Evolutionary conservation across 2,888 invertebrate species (phyloP).

Genomic region (Miltochrista miniata): DNA sequence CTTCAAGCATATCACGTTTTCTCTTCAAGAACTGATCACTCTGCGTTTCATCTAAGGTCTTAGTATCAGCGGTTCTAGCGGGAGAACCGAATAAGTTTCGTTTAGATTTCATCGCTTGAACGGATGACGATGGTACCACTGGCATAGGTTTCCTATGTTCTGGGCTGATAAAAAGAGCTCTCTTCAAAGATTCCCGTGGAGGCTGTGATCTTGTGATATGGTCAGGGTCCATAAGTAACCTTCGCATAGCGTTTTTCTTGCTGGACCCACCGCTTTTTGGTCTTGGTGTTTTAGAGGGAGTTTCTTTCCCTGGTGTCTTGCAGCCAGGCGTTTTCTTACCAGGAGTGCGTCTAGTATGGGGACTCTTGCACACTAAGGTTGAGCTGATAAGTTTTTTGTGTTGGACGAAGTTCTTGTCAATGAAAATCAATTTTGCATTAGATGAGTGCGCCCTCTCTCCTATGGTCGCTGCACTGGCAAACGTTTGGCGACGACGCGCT

Average conservation of each 20-base stretch:
- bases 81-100: constrained; percentile 87
- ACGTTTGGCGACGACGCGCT: constrained; percentile 89
- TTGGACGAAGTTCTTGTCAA: constrained; percentile 85
- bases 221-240: constrained; percentile 71
- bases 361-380: too few species aligned
- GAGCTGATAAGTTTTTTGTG: constrained; percentile 76
- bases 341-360: constrained; percentile 77
- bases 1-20: too few species aligned
- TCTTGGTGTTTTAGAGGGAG: constrained; percentile 82
- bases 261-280: constrained; percentile 85
- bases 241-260: constrained; percentile 82
- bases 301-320: constrained; percentile 79
- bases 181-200: too few species aligned
- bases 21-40: too few species aligned
- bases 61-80: constrained; percentile 60
- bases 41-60: constrained; percentile 69
- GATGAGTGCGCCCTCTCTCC: too few species aligned
- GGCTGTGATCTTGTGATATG: too few species aligned
- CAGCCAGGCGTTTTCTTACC: constrained; percentile 69
- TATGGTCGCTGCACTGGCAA: constrained; percentile 87
- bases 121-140: too few species aligned
- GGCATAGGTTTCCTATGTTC: too few species aligned
- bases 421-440: constrained; percentile 85
- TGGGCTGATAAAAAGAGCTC: too few species aligned
- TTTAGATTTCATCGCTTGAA: too few species aligned